Evolutionary conservation across 2,113 vertebrate genomes (phyloP).

Genomic region (Melanotaenia duboulayi): DNA sequence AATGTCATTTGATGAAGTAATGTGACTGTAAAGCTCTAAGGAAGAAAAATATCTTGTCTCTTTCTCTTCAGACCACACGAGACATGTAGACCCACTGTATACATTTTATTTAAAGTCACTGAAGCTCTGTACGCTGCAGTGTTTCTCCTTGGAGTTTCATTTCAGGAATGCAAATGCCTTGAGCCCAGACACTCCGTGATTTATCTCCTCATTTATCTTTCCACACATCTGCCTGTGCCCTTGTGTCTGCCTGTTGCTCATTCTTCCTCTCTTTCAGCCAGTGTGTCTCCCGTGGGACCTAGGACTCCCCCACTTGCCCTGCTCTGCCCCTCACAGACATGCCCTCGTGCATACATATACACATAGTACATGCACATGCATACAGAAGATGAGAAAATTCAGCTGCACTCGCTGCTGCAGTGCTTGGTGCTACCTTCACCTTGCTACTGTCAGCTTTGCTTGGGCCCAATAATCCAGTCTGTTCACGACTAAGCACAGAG

Average conservation of each 20-base stretch:
- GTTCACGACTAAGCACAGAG: slow-evolving; percentile 59
- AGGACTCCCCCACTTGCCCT: slow-evolving; percentile 73
- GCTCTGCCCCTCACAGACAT: slow-evolving; percentile 39
- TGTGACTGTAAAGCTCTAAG: slow-evolving; percentile 56
- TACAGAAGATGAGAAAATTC: slow-evolving; percentile 32
- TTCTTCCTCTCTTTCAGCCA: slow-evolving; percentile 72
- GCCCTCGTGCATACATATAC: slow-evolving; percentile 23
- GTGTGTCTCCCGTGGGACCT: slow-evolving; percentile 69
- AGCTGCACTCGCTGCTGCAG: slow-evolving; percentile 26
- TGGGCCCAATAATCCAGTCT: slow-evolving; percentile 61
- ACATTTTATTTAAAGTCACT: slow-evolving; percentile 67
- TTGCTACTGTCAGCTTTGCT: slow-evolving; percentile 48
- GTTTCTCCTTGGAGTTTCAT: slow-evolving; percentile 82
- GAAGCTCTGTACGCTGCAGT: slow-evolving; percentile 58
- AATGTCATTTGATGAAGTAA: slow-evolving; percentile 31
- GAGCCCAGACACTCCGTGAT: slow-evolving; percentile 81
- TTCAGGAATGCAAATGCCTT: slow-evolving; percentile 85
- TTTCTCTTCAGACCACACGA: slow-evolving; percentile 32
- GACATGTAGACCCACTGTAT: slow-evolving; percentile 39
- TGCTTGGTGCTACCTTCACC: slow-evolving; percentile 47
- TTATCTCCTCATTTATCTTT: slow-evolving; percentile 86
- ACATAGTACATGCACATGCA: slow-evolving; percentile 26
- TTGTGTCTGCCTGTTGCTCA: slow-evolving; percentile 84
- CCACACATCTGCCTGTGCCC: slow-evolving; percentile 84
- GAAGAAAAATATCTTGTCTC: slow-evolving; percentile 29